These are phyloP conservation scores for Psittacula echo DNA, from an alignment of 2,797 vertebrate genomes.

Conservation along the genomic window DNA sequence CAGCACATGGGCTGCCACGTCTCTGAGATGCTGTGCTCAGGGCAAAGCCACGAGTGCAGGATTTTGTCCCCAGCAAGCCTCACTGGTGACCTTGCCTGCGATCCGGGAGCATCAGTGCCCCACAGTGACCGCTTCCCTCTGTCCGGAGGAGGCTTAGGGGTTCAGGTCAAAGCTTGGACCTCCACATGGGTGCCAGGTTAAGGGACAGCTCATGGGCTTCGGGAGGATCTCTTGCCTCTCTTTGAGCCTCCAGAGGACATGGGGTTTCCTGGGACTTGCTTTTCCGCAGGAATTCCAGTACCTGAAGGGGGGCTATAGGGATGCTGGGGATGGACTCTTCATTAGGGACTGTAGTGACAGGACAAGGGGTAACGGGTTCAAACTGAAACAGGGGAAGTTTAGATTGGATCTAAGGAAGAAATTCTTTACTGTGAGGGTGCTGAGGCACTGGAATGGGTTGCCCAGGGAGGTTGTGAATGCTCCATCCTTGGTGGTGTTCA, in stretches of 20 bases:
- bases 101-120: neutral
- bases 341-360: too few relatives aligned
- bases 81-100: neutral
- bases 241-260: neutral
- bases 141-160: neutral
- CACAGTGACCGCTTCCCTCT: neutral
- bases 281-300: neutral
- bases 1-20: neutral
- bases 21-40: neutral
- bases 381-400: too few relatives aligned
- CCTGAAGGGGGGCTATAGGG: too few relatives aligned
- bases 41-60: neutral
- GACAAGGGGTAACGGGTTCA: too few relatives aligned
- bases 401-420: too few relatives aligned
- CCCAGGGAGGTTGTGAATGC: too few relatives aligned
- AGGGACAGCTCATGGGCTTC: neutral
- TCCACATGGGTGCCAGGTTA: neutral
- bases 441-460: too few relatives aligned
- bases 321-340: too few relatives aligned
- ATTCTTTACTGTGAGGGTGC: too few relatives aligned
- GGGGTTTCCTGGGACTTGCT: neutral
- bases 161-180: neutral
- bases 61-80: neutral
- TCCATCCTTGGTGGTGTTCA: too few relatives aligned
- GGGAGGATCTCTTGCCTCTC: neutral